phyloP scores from a whole-genome alignment of 2,113 vertebrate genomes.

The Porphyrio hochstetteri region DNA sequence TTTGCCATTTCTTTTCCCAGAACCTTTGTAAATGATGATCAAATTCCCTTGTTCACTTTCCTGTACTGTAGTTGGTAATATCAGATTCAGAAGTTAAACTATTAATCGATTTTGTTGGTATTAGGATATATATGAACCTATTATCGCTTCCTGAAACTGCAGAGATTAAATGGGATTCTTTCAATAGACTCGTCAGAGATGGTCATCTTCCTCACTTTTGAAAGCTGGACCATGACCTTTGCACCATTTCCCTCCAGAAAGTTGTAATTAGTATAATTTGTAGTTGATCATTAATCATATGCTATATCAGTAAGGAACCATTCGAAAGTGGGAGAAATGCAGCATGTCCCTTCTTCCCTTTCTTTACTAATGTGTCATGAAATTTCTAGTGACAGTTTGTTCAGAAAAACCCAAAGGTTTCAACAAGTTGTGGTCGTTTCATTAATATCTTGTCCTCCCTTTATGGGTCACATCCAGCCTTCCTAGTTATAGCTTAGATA shows the following conservation, averaged over 20 bases:
- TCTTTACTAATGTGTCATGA: background rate
- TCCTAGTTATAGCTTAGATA: background rate
- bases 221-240: background rate
- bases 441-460: background rate
- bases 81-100: background rate
- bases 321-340: background rate
- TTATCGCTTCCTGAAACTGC: background rate
- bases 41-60: background rate
- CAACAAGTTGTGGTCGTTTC: fast-evolving
- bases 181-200: background rate
- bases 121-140: background rate
- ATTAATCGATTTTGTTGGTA: background rate
- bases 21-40: background rate
- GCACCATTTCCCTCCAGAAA: background rate
- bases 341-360: background rate
- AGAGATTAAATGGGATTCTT: background rate
- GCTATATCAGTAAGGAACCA: background rate
- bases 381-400: background rate
- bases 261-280: background rate
- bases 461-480: background rate
- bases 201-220: background rate
- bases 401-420: background rate
- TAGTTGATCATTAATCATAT: background rate
- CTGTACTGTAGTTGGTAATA: background rate
- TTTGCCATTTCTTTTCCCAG: background rate